A percentile compares a stretch with the other conserved stretches of the same genome.
phyloP scores from a whole-genome alignment of 92 coral and sea anemone species.

The Bergia sp. region DNA sequence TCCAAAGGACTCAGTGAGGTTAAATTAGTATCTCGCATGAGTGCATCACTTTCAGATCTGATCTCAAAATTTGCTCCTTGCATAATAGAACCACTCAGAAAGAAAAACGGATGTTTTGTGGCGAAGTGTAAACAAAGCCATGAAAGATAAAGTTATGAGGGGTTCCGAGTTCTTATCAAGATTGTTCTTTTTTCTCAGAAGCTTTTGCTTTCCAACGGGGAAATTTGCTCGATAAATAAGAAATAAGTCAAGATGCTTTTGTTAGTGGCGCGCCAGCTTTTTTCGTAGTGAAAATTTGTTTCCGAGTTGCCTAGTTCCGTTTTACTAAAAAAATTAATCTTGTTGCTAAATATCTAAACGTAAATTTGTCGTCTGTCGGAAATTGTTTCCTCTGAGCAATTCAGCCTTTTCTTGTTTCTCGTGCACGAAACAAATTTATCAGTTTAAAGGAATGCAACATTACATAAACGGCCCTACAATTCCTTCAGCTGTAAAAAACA shows the following conservation, averaged over 20 bases:
- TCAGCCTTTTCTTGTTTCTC: not conserved
- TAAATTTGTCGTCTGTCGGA: not conserved
- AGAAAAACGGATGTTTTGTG: constrained; percentile 33
- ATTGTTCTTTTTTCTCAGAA: not conserved
- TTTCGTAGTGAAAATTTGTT: not conserved
- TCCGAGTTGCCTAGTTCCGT: not conserved
- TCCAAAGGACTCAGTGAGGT: not conserved
- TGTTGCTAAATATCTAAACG: not conserved
- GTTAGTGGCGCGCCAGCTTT: not conserved
- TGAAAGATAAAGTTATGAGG: not conserved
- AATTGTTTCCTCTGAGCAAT: not conserved
- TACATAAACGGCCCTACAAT: not conserved
- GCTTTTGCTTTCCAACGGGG: not conserved
- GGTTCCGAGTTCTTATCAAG: not conserved
- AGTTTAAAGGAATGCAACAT: no score
- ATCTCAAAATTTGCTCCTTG: not conserved
- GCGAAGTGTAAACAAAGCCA: not conserved
- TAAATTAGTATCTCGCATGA: not conserved
- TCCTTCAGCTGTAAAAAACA: not conserved
- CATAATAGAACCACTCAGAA: constrained; percentile 17
- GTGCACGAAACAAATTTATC: not conserved
- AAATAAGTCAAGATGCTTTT: not conserved
- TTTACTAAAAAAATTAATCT: not conserved
- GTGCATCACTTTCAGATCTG: not conserved
- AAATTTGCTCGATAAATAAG: not conserved